phyloP scores from a whole-genome alignment of 2,113 vertebrate genomes.

The Rhinolophus sinicus region DNA sequence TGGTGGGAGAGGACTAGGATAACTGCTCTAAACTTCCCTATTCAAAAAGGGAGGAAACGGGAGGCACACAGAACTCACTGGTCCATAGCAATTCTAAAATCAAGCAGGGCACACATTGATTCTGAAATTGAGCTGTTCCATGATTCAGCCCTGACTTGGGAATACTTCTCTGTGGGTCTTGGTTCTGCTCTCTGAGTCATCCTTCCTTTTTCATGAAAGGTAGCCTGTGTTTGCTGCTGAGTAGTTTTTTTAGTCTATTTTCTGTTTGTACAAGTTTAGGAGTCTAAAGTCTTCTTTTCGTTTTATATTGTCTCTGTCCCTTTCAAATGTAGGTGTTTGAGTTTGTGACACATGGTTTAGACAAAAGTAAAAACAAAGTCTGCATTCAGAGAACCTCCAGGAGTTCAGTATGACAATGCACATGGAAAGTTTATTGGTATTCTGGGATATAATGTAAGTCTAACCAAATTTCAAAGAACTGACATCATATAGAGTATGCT shows the following conservation, averaged over 20 bases:
- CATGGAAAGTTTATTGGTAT: neutral
- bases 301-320: neutral
- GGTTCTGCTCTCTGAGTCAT: neutral
- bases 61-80: neutral
- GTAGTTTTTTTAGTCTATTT: neutral
- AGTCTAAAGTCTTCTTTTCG: neutral
- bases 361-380: neutral
- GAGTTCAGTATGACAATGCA: neutral
- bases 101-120: neutral
- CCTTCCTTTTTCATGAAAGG: neutral
- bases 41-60: neutral
- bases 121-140: neutral
- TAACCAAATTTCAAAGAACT: neutral
- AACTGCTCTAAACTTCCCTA: neutral
- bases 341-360: neutral
- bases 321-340: slow-evolving; percentile 15
- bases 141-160: neutral
- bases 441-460: neutral
- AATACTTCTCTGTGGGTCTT: neutral
- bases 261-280: neutral
- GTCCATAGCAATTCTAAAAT: neutral
- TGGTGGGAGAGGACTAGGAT: neutral
- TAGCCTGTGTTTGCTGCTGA: neutral
- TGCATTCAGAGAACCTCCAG: neutral
- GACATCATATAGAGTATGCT: neutral